A percentile compares a stretch with the other conserved stretches of the same genome.
Conservation (phyloP, 2,113 vertebrate species). For the Indicator maculatus region DNA sequence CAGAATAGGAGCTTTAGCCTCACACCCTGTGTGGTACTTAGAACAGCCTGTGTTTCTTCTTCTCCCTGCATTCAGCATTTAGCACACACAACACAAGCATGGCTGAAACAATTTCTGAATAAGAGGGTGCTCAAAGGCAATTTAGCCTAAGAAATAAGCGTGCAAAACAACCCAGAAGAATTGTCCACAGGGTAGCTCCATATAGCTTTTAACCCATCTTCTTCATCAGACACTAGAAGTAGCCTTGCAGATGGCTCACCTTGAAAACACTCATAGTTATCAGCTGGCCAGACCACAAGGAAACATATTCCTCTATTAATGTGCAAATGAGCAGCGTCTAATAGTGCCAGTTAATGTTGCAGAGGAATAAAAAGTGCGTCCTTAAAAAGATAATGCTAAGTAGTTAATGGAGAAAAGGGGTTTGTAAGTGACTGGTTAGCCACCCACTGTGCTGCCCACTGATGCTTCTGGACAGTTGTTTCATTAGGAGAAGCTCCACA, state of each 20-base stretch:
- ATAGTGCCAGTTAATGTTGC: neutral
- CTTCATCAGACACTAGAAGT: neutral
- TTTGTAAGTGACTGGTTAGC: neutral
- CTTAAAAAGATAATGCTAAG: neutral
- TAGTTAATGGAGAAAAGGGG: neutral
- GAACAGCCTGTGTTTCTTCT: neutral
- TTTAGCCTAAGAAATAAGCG: neutral
- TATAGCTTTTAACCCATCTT: slow-evolving; percentile 32
- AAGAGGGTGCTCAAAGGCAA: neutral
- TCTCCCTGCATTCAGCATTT: neutral
- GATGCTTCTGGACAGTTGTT: neutral
- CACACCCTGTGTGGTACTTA: neutral
- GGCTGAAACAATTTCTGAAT: neutral
- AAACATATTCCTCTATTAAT: slow-evolving; percentile 7
- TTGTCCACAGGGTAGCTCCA: slow-evolving; percentile 20
- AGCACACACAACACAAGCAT: neutral
- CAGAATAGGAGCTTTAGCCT: neutral
- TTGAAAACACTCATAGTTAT: neutral
- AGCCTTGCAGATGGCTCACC: neutral
- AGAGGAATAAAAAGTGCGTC: neutral
- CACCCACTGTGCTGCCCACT: neutral
- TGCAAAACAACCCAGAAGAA: neutral
- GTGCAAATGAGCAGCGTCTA: neutral
- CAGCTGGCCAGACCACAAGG: neutral
- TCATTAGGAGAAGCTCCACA: neutral